Conservation (phyloP, 1,140 invertebrate species). For the Trissolcus basalis region DNA sequence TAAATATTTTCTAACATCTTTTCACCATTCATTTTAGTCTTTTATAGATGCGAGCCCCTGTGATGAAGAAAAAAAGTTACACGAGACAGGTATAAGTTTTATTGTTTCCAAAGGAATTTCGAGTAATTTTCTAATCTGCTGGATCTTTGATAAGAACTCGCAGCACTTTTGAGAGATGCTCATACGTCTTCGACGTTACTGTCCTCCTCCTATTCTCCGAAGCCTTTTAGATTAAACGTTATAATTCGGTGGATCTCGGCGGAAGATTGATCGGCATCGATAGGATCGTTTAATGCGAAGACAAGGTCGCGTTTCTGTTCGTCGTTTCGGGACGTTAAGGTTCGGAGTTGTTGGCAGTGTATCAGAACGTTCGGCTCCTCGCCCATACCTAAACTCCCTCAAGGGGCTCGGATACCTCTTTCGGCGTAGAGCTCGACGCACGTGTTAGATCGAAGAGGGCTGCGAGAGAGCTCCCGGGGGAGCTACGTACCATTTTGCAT, state of each 20-base stretch:
- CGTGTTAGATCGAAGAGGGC: conserved; percentile 70
- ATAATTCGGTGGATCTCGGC: conserved; percentile 44
- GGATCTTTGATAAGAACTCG: conserved; percentile 29
- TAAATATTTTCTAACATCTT: too few species aligned
- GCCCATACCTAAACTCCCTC: conserved; percentile 53
- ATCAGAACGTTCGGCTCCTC: conserved; percentile 53
- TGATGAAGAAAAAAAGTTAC: too few species aligned
- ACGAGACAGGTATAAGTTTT: not conserved
- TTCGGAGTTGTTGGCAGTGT: conserved; percentile 54
- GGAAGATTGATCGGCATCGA: conserved; percentile 54
- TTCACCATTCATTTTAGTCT: too few species aligned
- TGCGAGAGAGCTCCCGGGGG: conserved; percentile 69
- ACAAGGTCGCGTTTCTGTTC: conserved; percentile 39
- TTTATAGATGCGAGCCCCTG: too few species aligned
- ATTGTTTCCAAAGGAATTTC: not conserved
- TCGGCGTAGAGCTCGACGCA: conserved; percentile 57
- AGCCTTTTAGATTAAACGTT: conserved; percentile 55
- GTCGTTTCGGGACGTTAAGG: conserved; percentile 38
- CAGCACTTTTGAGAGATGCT: conserved; percentile 11
- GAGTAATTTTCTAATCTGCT: conserved; percentile 33
- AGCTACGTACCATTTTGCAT: conserved; percentile 75
- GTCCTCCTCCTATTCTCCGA: conserved; percentile 16
- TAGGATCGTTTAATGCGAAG: conserved; percentile 53
- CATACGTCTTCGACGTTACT: conserved; percentile 18
- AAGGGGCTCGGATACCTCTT: conserved; percentile 56